Percentiles rank a stretch among this genome's conserved stretches.
Evolutionary conservation across 2,888 invertebrate genomes (phyloP).

Genomic region (Tachystola acroxantha): DNA sequence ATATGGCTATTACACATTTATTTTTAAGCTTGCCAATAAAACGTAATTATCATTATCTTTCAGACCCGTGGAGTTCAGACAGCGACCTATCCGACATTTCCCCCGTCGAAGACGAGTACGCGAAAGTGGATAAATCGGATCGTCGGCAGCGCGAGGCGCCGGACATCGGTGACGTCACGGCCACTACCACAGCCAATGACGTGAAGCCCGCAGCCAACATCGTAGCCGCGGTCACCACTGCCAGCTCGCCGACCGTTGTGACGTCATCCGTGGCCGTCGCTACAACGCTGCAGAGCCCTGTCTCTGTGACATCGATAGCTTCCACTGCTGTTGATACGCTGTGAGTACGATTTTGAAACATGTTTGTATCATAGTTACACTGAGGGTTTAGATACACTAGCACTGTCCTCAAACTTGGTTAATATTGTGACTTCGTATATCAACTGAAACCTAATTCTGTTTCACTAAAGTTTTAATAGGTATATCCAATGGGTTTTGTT

Average conservation of each 20-base stretch:
- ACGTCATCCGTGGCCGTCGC: constrained; percentile 6
- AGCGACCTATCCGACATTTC: constrained; percentile 92
- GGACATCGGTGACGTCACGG: constrained; percentile 67
- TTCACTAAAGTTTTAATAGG: no score
- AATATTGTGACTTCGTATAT: no score
- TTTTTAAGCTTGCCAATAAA: no score
- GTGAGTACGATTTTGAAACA: no score
- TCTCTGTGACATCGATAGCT: neutral
- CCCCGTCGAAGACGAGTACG: constrained; percentile 83
- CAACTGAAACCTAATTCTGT: no score
- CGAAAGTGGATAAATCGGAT: constrained; percentile 64
- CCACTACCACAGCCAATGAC: constrained; percentile 27
- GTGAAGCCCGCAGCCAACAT: constrained; percentile 8
- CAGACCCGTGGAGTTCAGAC: constrained; percentile 89
- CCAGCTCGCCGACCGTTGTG: neutral
- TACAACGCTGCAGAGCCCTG: constrained; percentile 5
- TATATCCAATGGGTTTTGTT: no score
- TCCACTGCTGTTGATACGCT: neutral
- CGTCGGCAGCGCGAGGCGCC: constrained; percentile 57
- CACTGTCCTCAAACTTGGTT: no score
- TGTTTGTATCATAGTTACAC: no score
- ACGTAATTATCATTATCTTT: no score
- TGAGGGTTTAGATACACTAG: no score
- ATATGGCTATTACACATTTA: no score
- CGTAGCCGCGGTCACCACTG: constrained; percentile 17